Evolutionary conservation across 2,888 invertebrate species (phyloP).

Genomic region (Caenorhabditis sinica): DNA sequence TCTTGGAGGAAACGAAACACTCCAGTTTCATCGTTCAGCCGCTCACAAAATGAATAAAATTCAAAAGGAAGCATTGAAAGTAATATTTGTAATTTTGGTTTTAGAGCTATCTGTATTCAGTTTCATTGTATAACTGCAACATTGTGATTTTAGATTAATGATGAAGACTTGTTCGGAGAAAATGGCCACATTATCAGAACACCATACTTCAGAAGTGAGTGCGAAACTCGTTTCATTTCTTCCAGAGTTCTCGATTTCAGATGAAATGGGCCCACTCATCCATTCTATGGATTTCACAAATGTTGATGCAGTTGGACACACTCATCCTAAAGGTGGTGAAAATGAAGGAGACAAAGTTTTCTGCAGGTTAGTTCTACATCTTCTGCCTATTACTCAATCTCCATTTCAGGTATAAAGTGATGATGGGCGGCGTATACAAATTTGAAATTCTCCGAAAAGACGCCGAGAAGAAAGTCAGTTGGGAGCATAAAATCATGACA

Average conservation of each 20-base stretch:
- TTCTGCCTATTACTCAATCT: background rate
- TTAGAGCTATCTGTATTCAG: too few species aligned
- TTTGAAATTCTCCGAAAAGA: conserved; percentile 39
- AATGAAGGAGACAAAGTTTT: conserved; percentile 25
- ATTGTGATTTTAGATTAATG: conserved; percentile 40
- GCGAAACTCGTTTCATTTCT: background rate
- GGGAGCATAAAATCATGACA: conserved; percentile 30
- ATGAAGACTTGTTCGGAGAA: conserved; percentile 55
- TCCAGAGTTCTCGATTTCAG: background rate
- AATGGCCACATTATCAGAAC: conserved; percentile 41
- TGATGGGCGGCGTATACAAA: conserved; percentile 49
- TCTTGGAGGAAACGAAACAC: conserved; percentile 51
- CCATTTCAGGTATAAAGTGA: conserved; percentile 48
- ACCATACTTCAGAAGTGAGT: conserved; percentile 28
- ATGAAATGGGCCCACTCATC: conserved; percentile 44
- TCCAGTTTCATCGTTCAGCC: conserved; percentile 55
- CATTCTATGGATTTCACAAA: conserved; percentile 33
- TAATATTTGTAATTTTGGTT: background rate
- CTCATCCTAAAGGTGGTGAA: background rate
- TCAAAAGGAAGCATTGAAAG: conserved; percentile 55
- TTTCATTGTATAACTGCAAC: too few species aligned
- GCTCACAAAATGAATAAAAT: conserved; percentile 29
- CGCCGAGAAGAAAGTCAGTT: background rate
- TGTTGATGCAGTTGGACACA: conserved; percentile 48
- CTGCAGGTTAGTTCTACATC: conserved; percentile 10